Evolutionary conservation across 2,113 vertebrate species (phyloP), one percentile per base, ranked within the genome.

Genomic region (Boulengeromyrus knoepffleri): DNA sequence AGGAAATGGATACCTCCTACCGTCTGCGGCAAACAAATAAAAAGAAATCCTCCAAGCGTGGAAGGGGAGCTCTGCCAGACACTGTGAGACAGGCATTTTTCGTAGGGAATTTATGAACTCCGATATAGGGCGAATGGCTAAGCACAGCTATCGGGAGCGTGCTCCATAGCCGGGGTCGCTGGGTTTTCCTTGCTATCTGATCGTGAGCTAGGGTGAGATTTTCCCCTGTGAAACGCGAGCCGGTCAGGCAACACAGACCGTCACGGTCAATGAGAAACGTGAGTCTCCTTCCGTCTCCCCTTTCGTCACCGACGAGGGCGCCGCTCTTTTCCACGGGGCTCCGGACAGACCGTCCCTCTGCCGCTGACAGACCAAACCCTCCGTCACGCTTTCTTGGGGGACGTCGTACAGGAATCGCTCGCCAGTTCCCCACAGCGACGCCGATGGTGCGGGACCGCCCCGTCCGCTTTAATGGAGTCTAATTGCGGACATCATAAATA

Each of bases 261-360:
- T 95, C 93, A 93, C 93, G 92, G 93, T 93, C 92, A 94, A 92
- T 92, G 92, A 94, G 93, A 93, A 95, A 95, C 93, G 93, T 92
- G 92, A 92, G 93, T 92, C 91, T 91, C 85, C 93, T 91, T 93
- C 87, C 56, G 92, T 94, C 93, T 95, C 93, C 93, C 89, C 90
- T 94, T 95, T 94, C 94, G 93, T 90, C 90, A 74, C 70, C 70
- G 77, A 91, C 1, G 49, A 62, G 89, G 88, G 31, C 27, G 6
- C n/a, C 13, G 47, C 62, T 49, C n/a, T 13, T 70, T 70, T 62
- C 46, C 83, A 70, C 53, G 8, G 46, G 53, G 24, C 46, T 8
- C 36, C 21, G 50, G 47, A 31, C 39, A 83, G 70, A 46, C 31
- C 24, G n/a, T 36, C 42, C 19, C 49, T 8, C 36, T 15, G 36